Conservation (phyloP, 2,888 invertebrate species). For the Gymnosoma rotundatum region DNA sequence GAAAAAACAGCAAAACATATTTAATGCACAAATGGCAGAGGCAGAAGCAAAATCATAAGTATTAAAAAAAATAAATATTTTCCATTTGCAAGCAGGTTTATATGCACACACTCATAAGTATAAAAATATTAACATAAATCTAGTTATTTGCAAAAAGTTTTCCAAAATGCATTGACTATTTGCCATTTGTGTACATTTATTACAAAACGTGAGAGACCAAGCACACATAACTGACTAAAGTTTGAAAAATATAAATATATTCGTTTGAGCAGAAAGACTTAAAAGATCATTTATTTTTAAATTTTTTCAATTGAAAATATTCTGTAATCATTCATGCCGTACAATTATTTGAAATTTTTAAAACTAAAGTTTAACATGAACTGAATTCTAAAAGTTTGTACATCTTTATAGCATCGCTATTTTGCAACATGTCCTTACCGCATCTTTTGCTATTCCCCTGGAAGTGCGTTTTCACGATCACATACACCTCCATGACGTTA, state of each 20-base stretch:
- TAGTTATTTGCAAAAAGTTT: conserved; percentile 21
- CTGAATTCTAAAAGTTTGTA: too few relatives aligned
- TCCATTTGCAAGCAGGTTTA: background rate
- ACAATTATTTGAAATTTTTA: too few relatives aligned
- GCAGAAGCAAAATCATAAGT: background rate
- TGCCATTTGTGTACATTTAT: conserved; percentile 4
- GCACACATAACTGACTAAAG: background rate
- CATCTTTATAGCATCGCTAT: too few relatives aligned
- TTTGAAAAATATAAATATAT: background rate
- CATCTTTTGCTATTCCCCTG: too few relatives aligned
- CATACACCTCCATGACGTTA: too few relatives aligned
- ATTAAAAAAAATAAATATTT: background rate
- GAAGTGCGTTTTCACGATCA: too few relatives aligned
- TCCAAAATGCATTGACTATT: background rate
- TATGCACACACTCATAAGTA: background rate
- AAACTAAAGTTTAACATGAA: too few relatives aligned
- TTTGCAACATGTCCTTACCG: too few relatives aligned
- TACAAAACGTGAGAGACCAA: background rate
- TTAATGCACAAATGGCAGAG: background rate
- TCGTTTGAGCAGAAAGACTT: background rate
- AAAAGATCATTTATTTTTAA: background rate
- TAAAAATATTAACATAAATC: conserved; percentile 8
- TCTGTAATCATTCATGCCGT: too few relatives aligned
- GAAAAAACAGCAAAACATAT: background rate
- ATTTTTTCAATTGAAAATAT: too few relatives aligned